phyloP scores from a whole-genome alignment of 2,113 vertebrate species.

The Cochlearius cochlearius region DNA sequence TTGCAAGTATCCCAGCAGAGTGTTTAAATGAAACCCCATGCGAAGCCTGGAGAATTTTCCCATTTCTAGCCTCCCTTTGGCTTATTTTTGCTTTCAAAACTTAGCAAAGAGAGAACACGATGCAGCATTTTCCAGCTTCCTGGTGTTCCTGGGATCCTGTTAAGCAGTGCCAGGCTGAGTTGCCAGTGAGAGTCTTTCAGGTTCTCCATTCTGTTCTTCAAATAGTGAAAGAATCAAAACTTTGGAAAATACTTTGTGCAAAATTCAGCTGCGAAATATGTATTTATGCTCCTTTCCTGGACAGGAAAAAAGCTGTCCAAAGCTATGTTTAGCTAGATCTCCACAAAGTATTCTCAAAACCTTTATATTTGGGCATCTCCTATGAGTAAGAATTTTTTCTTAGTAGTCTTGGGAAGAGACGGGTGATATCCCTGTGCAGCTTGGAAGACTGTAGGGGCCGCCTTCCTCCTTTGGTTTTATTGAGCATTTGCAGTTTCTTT shows the following conservation, averaged over 20 bases:
- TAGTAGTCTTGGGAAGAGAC: not conserved
- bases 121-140: not conserved
- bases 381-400: not conserved
- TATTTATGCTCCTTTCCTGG: not conserved
- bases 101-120: not conserved
- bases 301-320: not conserved
- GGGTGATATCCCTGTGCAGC: not conserved
- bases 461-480: not conserved
- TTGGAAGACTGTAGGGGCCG: not conserved
- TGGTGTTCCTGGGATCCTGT: conserved; percentile 3
- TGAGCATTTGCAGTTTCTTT: not conserved
- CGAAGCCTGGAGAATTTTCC: not conserved
- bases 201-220: conserved; percentile 53
- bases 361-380: not conserved
- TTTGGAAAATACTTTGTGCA: conserved; percentile 34
- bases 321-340: not conserved
- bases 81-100: conserved; percentile 21
- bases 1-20: not conserved
- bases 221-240: conserved; percentile 49
- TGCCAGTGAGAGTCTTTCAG: conserved; percentile 30
- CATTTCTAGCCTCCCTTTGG: not conserved
- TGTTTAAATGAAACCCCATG: not conserved
- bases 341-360: not conserved
- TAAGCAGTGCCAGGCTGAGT: conserved; percentile 21
- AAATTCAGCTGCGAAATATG: conserved; percentile 34